Base-by-base conservation (phyloP, 2,113 vertebrate genomes). In the Hippocampus zosterae region DNA sequence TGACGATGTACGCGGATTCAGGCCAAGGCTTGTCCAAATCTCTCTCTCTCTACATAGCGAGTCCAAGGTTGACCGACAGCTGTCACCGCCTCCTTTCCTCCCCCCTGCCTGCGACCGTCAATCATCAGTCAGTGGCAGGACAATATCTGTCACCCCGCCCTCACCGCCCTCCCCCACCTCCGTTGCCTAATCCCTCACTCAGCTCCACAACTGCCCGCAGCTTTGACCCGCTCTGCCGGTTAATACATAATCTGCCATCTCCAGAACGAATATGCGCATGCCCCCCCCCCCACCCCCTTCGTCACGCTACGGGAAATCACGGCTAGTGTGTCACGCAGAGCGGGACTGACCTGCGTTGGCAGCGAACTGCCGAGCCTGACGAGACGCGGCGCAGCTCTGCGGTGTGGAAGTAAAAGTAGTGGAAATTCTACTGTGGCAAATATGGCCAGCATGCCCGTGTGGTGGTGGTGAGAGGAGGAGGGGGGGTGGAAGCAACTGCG, bases 191-290 rank as follows among this genome's bases (percentile, higher is more conserved):
- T 87, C 85, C 77, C 74, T 76, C 68, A 78, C 85, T 78, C 73
- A 61, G 69, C 67, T 62, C 67, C 83, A 85, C 83, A 78, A 81
- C 84, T 70, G 82, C 73, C 66, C 67, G 70, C 69, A 70, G 80
- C 59, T 80, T 72, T 81, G 81, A 80, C 80, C 79, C 72, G 71
- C 55, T 76, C 75, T 15, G 70, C 72, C 2, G 57, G 48, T 81
- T 81, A 83, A 84, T 79, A 83, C 79, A 85, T 85, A 88, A 88
- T 84, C 88, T 84, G 67, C 76, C 70, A 81, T 87, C 78, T 83
- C 80, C 72, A 87, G 67, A 80, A 71, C 62, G 74, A 81, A 83
- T 71, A 80, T 74, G 65, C 57, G 53, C 56, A 10, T 65, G 68
- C 71, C 73, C 60, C 63, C 74, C 70, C 71, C 64, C 67, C 73